A percentile compares a stretch with the other conserved stretches of the same genome.
Conservation (phyloP, 2,888 invertebrate species). For the Ochropleura plecta region DNA sequence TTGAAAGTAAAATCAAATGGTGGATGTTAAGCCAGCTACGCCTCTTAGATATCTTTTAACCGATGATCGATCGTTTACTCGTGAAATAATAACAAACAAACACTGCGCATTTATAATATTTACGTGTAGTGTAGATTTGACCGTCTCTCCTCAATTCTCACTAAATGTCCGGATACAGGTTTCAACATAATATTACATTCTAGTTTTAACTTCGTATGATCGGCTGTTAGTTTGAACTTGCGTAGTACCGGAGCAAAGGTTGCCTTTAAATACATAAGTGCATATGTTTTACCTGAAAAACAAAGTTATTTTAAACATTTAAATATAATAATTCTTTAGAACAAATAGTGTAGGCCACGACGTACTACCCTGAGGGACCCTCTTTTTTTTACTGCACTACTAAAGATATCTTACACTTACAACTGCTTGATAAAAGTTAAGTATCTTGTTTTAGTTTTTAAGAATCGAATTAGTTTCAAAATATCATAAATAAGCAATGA, state of each 20-base stretch:
- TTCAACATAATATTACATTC: background rate
- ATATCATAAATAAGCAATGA: background rate
- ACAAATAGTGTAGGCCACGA: background rate
- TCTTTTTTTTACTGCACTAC: background rate
- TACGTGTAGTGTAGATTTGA: background rate
- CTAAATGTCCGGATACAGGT: background rate
- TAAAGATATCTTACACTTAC: background rate
- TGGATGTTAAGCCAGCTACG: too few species aligned
- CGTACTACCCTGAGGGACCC: background rate
- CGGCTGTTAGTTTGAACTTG: background rate
- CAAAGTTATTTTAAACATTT: background rate
- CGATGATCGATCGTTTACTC: too few species aligned
- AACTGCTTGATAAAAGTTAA: background rate
- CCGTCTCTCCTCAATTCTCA: constrained; percentile 2
- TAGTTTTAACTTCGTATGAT: background rate
- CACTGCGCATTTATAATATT: too few species aligned
- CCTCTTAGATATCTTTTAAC: too few species aligned
- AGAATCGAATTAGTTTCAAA: background rate
- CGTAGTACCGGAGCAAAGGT: constrained; percentile 2
- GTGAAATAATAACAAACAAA: too few species aligned
- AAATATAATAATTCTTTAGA: background rate
- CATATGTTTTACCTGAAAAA: constrained; percentile 5
- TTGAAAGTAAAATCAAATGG: too few species aligned
- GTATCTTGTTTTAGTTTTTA: background rate
- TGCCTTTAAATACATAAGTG: background rate